Conservation (phyloP, 2,797 vertebrate species). For the Gastrophryne carolinensis region DNA sequence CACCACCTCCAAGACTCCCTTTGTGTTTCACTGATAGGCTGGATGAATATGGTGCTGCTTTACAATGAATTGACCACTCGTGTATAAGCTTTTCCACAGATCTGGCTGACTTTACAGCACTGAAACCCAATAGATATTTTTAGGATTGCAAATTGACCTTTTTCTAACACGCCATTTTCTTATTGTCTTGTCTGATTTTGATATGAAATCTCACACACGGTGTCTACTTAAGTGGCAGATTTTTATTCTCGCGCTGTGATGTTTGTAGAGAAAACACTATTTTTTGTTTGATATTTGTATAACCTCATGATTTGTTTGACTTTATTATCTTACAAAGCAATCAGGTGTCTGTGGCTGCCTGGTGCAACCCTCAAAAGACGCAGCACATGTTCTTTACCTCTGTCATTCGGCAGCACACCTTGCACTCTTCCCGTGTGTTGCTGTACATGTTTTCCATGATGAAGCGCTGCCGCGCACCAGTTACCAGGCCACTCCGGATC, state of each 20-base stretch:
- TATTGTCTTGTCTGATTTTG: too few relatives aligned
- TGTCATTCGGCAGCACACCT: neutral
- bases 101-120: neutral
- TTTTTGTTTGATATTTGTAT: neutral
- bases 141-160: too few relatives aligned
- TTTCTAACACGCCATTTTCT: too few relatives aligned
- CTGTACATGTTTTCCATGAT: neutral
- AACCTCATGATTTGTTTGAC: neutral
- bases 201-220: too few relatives aligned
- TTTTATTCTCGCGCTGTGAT: neutral
- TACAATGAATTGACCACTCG: neutral
- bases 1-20: neutral
- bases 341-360: neutral
- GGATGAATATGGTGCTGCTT: neutral
- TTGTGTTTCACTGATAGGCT: neutral
- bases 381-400: neutral
- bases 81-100: neutral
- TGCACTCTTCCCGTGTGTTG: neutral
- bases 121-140: conserved; percentile 10
- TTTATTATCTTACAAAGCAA: neutral
- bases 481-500: neutral
- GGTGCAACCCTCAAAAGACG: neutral
- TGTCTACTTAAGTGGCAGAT: too few relatives aligned
- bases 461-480: neutral
- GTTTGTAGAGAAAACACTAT: neutral